Evolutionary conservation across 2,113 vertebrate genomes (phyloP), one percentile per base, ranked within the genome.

Genomic region (Burhinus oedicnemus): DNA sequence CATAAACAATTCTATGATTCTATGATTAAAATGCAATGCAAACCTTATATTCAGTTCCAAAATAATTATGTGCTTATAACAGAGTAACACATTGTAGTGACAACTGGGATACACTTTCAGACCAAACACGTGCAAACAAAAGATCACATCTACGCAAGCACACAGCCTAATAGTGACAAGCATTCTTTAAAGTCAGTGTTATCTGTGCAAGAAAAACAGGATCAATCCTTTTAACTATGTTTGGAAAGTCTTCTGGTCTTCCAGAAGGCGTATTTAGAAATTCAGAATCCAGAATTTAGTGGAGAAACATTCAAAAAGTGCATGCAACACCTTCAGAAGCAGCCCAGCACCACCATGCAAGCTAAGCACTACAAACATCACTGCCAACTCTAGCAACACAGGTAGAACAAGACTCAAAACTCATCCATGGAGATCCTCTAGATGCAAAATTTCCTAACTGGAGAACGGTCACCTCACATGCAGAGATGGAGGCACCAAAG

Each of bases 401-500:
- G 18, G 34, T 25, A 36, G 42, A 70, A 45, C 15, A 45, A 68
- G 40, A 58, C 55, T 38, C 44, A 47, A 54, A 80, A 45, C 5
- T 55, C 58, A 57, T 23, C 11, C 42, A 20, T 4, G 7, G n/a
- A 38, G 12, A 44, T 55, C 20, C n/a, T 45, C n/a, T 8, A 38
- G 11, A 36, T 5, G 11, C 12, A 66, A 68, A 55, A 87, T 45
- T 21, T 66, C n/a, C 6, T 23, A 27, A 29, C 8, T 32, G 42
- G 21, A 87, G 42, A 78, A 82, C 0, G 1, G 15, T 55, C 22
- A 71, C 12, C 15, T 82, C n/a, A 29, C 14, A 70, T 0, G 2
- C 1, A 2, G 42, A 87, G n/a, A 42, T 12, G 9, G 22, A 78
- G 16, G 20, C 22, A 42, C 18, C 25, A 36, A 42, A 0, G 0